These are phyloP conservation scores for Sylvilagus floridanus DNA, from an alignment of 2,797 vertebrate species.

Conservation along the genomic window DNA sequence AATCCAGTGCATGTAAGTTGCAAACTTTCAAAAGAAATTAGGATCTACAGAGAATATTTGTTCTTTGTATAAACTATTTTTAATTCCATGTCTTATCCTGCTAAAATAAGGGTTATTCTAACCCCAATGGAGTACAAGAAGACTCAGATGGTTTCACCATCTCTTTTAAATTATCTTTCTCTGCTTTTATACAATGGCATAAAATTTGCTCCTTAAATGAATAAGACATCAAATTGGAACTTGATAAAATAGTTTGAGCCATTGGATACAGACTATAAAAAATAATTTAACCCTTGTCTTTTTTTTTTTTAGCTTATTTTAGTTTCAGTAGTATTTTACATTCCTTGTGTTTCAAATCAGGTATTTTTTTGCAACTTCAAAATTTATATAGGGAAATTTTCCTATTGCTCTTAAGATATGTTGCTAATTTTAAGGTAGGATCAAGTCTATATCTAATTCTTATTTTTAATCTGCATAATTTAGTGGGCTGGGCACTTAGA, in stretches of 20 bases:
- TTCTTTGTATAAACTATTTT: slow-evolving; percentile 74
- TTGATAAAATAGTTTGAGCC: slow-evolving; percentile 67
- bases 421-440: not conserved
- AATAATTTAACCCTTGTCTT: slow-evolving; percentile 36
- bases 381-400: not conserved
- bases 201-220: slow-evolving; percentile 67
- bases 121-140: slow-evolving; percentile 48
- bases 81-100: slow-evolving; percentile 76
- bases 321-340: slow-evolving; percentile 57
- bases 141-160: slow-evolving; percentile 64
- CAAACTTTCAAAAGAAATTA: slow-evolving; percentile 75
- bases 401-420: not conserved
- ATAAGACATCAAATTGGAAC: slow-evolving; percentile 58
- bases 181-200: slow-evolving; percentile 68
- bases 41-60: slow-evolving; percentile 73
- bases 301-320: slow-evolving; percentile 58
- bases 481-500: not conserved
- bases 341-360: not conserved
- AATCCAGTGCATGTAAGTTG: slow-evolving; percentile 55
- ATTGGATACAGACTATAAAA: slow-evolving; percentile 42
- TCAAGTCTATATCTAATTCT: not conserved
- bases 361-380: slow-evolving; percentile 23
- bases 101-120: slow-evolving; percentile 78
- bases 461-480: not conserved
- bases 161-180: slow-evolving; percentile 72